Evolutionary conservation across 2,113 vertebrate species (phyloP).

Genomic region (Brachirus orientalis): DNA sequence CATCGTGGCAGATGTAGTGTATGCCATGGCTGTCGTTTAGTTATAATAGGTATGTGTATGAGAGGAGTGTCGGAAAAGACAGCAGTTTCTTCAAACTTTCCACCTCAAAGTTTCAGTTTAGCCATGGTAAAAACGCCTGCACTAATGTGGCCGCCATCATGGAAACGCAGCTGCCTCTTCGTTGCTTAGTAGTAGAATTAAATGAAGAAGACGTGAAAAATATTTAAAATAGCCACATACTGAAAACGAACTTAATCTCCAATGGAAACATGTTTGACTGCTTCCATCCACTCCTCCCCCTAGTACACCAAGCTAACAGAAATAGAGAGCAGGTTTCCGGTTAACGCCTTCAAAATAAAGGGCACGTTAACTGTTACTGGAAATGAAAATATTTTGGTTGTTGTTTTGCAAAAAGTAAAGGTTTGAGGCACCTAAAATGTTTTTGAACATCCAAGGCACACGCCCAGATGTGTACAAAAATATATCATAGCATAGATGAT

Average conservation of each 20-base stretch:
- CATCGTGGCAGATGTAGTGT: neutral
- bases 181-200: neutral
- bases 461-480: too few relatives aligned
- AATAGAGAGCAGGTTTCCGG: neutral
- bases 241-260: neutral
- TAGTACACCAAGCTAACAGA: neutral
- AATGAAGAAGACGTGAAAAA: neutral
- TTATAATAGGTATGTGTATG: neutral
- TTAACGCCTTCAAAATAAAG: constrained; percentile 38
- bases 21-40: constrained; percentile 45
- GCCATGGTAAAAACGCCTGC: constrained; percentile 37
- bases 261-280: neutral
- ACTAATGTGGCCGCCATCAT: constrained; percentile 22
- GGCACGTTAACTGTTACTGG: too few relatives aligned
- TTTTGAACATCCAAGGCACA: too few relatives aligned
- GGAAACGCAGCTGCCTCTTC: constrained; percentile 7
- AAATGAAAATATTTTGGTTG: too few relatives aligned
- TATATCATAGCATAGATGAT: too few relatives aligned
- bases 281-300: constrained; percentile 18
- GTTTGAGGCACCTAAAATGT: too few relatives aligned
- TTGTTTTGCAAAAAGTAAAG: too few relatives aligned
- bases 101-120: constrained; percentile 37
- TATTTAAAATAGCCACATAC: neutral
- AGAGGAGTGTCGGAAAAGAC: constrained; percentile 5
- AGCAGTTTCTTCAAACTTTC: constrained; percentile 34